Conservation (phyloP, 2,888 invertebrate species). For the Brachylomia viminalis region DNA sequence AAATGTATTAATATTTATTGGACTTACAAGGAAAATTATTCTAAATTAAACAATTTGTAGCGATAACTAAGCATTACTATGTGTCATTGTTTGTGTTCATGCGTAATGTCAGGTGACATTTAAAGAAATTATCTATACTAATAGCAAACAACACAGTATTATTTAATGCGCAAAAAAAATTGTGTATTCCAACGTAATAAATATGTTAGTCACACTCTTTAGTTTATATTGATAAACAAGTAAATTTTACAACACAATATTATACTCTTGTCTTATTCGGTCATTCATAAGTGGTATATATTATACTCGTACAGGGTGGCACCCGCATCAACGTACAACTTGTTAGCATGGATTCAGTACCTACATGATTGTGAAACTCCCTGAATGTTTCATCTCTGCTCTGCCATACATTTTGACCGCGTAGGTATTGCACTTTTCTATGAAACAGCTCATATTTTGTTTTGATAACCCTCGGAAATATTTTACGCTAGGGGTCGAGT, state of each 20-base stretch:
- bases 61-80: conserved; percentile 9
- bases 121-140: conserved; percentile 23
- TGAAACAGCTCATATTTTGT: too few relatives aligned
- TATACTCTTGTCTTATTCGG: background rate
- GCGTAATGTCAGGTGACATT: conserved; percentile 17
- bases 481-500: too few relatives aligned
- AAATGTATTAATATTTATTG: background rate
- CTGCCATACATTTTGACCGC: too few relatives aligned
- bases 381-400: too few relatives aligned
- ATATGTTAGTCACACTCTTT: background rate
- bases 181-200: background rate
- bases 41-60: conserved; percentile 30
- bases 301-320: too few relatives aligned
- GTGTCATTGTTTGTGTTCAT: conserved; percentile 36
- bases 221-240: conserved; percentile 2
- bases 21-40: conserved; percentile 6
- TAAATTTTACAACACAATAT: background rate
- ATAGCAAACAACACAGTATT: conserved; percentile 4
- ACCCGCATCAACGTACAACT: too few relatives aligned
- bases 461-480: too few relatives aligned
- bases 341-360: too few relatives aligned
- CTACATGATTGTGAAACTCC: too few relatives aligned
- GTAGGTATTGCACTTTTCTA: too few relatives aligned
- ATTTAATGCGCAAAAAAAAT: conserved; percentile 17
- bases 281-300: background rate